Base-by-base conservation (phyloP, 2,797 vertebrate species). In the Numenius phaeopus region DNA sequence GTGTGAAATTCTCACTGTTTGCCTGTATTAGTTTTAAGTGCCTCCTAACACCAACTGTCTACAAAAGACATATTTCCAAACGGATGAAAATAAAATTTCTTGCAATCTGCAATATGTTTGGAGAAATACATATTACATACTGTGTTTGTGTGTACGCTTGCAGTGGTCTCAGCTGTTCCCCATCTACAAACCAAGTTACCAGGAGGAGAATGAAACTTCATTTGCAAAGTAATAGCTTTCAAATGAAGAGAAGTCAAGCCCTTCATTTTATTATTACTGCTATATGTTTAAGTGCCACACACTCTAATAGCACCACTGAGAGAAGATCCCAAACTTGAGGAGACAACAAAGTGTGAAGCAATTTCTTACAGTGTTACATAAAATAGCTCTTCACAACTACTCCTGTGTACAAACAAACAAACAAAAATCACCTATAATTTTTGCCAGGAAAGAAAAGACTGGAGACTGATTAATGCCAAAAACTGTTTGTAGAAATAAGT, bases 221-320 rank as follows among this genome's bases (percentile, higher is more conserved):
- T 90, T 87, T 89, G 55, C 90, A 93, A 90, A 94, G 70, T 76
- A 94, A 94, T 61, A 90, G 58, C 47, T 73, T 82, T 90, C 70
- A 94, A 89, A 89, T 76, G 29, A 95, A 81, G 34, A 93, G 66
- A 76, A 81, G 16, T 58, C 27, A 34, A 66, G 58, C 47, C 44
- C 62, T 91, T 72, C 50, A 66, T 62, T 42, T 66, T 71, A 82
- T 64, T 88, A 52, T 52, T 87, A 65, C 4, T 50, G 39, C 29
- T 92, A 6, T 10, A 44, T 26, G 5, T 69, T 89, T 81, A 61
- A 88, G 58, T 44, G 58, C 34, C 34, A 69, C 66, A 84, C n/a
- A 39, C 5, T 50, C 23, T 75, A 90, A 84, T 4, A 86, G 83
- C 34, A 82, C 4, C 17, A 85, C 1, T 52, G 34, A 61, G 14